These are phyloP conservation scores for Metopolophium dirhodum DNA, from an alignment of 1,140 invertebrate species.

Conservation along the genomic window DNA sequence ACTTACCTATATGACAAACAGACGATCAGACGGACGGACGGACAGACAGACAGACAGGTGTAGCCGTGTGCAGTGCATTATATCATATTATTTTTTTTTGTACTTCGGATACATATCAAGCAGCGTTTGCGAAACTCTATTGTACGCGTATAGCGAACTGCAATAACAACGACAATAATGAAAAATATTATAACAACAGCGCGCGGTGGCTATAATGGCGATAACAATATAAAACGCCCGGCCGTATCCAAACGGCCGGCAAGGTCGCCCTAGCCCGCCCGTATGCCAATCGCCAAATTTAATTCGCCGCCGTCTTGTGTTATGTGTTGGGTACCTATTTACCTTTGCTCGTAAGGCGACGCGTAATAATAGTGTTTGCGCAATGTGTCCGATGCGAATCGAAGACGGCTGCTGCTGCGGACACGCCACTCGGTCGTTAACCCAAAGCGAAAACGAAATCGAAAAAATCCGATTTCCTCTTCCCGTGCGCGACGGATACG, in stretches of 20 bases:
- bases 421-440: neutral
- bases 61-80: neutral
- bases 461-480: slow-evolving; percentile 13
- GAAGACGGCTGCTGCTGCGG: neutral
- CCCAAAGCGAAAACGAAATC: neutral
- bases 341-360: neutral
- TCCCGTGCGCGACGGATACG: neutral
- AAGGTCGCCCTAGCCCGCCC: slow-evolving; percentile 31
- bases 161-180: neutral
- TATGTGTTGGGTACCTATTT: neutral
- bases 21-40: neutral
- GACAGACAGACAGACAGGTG: neutral
- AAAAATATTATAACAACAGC: neutral
- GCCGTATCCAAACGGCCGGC: slow-evolving; percentile 34
- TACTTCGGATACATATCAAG: neutral
- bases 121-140: slow-evolving; percentile 36
- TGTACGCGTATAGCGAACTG: neutral
- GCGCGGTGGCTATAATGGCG: neutral
- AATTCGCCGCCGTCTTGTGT: slow-evolving; percentile 10
- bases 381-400: slow-evolving; percentile 46
- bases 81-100: neutral
- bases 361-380: slow-evolving; percentile 16
- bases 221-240: neutral
- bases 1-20: too few species aligned
- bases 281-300: slow-evolving; percentile 32